A percentile compares a stretch with the other conserved stretches of the same genome.
Evolutionary conservation across 2,888 invertebrate species (phyloP).

Genomic region (Branchellion lobata): DNA sequence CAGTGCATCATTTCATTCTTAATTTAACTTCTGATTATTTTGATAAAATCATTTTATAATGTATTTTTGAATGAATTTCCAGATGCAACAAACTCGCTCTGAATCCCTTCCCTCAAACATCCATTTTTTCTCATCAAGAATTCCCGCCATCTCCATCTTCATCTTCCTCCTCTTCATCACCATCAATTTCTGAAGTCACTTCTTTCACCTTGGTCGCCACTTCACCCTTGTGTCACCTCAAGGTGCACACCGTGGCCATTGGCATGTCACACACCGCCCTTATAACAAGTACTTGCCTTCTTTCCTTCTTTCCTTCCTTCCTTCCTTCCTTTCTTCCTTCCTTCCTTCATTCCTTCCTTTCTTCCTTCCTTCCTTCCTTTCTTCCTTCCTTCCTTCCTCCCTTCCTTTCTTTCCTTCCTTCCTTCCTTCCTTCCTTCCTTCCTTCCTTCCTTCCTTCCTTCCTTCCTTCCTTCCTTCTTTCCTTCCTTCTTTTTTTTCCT

Average conservation of each 20-base stretch:
- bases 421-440: conserved; percentile 5
- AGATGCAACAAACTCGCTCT: conserved; percentile 36
- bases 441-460: neutral
- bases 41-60: neutral
- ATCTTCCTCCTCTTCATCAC: conserved; percentile 54
- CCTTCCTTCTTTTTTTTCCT: neutral
- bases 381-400: neutral
- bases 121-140: conserved; percentile 55
- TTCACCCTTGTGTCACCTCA: conserved; percentile 54
- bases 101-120: neutral
- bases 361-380: conserved; percentile 3
- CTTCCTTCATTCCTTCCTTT: neutral
- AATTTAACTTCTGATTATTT: too few species aligned
- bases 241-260: conserved; percentile 56
- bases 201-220: conserved; percentile 56
- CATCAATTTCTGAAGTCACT: conserved; percentile 56
- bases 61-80: neutral
- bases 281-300: conserved; percentile 55
- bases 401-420: neutral
- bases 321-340: conserved; percentile 19
- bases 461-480: conserved; percentile 12
- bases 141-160: conserved; percentile 58
- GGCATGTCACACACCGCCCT: conserved; percentile 60
- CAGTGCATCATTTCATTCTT: too few species aligned
- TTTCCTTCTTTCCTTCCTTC: neutral